These are phyloP conservation scores for Phymorhynchus buccinoides DNA, from an alignment of 1,140 invertebrate genomes.

Conservation along the genomic window DNA sequence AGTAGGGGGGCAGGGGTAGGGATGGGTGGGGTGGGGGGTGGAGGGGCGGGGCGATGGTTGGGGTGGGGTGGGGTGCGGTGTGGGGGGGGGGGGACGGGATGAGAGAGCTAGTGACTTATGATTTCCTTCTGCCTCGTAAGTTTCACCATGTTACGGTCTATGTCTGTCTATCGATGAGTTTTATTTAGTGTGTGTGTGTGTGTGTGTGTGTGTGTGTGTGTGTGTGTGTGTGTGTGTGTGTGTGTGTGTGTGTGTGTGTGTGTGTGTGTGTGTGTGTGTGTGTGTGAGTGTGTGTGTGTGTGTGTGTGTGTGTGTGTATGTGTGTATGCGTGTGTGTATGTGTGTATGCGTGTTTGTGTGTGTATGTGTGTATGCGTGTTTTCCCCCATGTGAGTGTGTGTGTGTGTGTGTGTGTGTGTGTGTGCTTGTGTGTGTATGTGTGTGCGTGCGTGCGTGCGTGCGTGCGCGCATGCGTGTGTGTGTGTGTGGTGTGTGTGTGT, in stretches of 20 bases:
- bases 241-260: conserved; percentile 22
- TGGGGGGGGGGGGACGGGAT: too few relatives aligned
- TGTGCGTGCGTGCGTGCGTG: neutral
- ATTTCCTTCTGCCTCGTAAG: too few relatives aligned
- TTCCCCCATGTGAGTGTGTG: neutral
- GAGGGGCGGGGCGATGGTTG: too few relatives aligned
- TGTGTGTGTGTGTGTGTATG: conserved; percentile 13
- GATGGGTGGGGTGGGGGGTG: too few relatives aligned
- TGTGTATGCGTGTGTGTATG: conserved; percentile 16
- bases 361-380: neutral
- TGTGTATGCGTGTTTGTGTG: neutral
- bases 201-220: neutral
- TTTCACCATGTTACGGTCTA: neutral
- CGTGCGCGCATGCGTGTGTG: neutral
- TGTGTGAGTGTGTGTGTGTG: conserved; percentile 1
- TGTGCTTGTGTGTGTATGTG: neutral
- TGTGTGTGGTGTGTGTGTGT: too few relatives aligned
- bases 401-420: neutral
- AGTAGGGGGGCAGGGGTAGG: too few relatives aligned
- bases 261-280: neutral
- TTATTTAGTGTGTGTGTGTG: neutral
- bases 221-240: conserved; percentile 14
- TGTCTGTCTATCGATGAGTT: neutral
- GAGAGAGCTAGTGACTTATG: too few relatives aligned
- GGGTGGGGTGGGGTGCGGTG: too few relatives aligned